Evolutionary conservation across 2,888 invertebrate genomes (phyloP).

Genomic region (Hetaerina titia): DNA sequence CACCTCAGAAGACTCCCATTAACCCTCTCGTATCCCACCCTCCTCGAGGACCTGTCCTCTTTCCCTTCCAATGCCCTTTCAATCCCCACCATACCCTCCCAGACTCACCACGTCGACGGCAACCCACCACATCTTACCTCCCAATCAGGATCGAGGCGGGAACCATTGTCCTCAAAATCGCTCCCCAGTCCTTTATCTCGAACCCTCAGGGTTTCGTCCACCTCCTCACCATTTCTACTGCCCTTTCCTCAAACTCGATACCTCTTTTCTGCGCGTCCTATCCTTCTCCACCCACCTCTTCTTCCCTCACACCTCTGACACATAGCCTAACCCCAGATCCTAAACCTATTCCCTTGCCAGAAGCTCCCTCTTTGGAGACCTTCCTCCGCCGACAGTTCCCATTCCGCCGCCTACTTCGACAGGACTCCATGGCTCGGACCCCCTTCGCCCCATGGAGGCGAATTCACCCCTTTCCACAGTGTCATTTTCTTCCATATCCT

Average conservation of each 20-base stretch:
- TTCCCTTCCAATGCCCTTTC: not conserved
- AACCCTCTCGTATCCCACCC: not conserved
- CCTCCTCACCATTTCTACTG: not conserved
- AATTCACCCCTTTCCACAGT: no score
- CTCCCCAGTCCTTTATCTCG: not conserved
- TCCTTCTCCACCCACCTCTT: no score
- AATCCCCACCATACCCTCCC: not conserved
- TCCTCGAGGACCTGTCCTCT: not conserved
- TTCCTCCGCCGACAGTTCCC: no score
- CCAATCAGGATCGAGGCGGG: conserved; percentile 27
- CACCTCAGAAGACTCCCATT: not conserved
- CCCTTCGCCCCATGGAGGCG: no score
- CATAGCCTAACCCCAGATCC: no score
- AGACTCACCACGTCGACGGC: not conserved
- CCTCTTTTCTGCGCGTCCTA: no score
- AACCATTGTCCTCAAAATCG: conserved; percentile 32
- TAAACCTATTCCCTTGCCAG: no score
- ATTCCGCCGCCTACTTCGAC: no score
- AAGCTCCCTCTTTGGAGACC: no score
- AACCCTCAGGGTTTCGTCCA: not conserved
- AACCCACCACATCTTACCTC: not conserved
- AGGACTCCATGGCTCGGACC: no score
- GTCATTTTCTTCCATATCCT: no score
- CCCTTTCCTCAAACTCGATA: not conserved
- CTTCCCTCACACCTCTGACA: no score